These are phyloP conservation scores for Anthoscopus minutus DNA, from an alignment of 2,113 vertebrate genomes.

Conservation along the genomic window DNA sequence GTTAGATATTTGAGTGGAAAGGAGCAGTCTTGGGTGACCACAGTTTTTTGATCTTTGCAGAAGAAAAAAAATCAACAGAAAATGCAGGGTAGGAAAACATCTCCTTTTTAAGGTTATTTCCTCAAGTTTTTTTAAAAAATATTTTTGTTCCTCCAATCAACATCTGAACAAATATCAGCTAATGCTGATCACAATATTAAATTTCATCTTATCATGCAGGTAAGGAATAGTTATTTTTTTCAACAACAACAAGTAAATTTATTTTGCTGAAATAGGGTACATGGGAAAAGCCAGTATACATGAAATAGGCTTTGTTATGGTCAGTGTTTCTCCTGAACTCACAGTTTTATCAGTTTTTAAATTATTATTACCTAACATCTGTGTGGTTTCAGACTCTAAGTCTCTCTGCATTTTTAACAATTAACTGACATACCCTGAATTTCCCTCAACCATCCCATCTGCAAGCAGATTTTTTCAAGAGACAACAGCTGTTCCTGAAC, in stretches of 20 bases:
- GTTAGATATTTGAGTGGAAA: neutral
- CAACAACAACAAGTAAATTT: neutral
- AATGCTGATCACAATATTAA: neutral
- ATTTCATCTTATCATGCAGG: neutral
- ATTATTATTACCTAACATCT: neutral
- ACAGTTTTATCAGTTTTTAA: neutral
- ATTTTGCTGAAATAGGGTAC: neutral
- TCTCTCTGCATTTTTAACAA: neutral
- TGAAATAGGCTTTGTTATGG: neutral
- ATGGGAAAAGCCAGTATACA: neutral
- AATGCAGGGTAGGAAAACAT: neutral
- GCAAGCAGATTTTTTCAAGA: neutral
- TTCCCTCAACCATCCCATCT: neutral
- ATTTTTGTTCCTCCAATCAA: neutral
- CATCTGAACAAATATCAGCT: neutral
- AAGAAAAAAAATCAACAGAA: neutral
- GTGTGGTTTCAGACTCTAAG: neutral
- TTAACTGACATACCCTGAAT: neutral
- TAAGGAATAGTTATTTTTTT: neutral
- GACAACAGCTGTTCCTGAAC: neutral
- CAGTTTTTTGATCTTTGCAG: neutral
- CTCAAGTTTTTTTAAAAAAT: neutral
- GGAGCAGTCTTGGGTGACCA: neutral
- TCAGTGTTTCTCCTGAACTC: neutral
- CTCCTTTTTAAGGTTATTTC: neutral